Conservation (phyloP, 2,113 vertebrate species). For the Chionomys nivalis region DNA sequence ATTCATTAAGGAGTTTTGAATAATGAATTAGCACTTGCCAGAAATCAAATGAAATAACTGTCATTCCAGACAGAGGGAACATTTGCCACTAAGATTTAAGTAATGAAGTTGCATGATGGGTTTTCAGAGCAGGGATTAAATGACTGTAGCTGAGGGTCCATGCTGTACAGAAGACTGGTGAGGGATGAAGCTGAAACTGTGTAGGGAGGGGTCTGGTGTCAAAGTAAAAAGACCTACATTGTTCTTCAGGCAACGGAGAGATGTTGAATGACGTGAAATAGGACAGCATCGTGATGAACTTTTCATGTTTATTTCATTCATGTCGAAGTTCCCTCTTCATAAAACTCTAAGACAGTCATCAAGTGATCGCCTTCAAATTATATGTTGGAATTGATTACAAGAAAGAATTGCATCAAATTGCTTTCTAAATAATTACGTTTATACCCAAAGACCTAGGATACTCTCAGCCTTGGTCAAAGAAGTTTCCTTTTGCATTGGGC, state of each 20-base stretch:
- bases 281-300: background rate
- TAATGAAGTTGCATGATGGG: background rate
- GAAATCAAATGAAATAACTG: constrained; percentile 24
- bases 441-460: background rate
- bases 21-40: background rate
- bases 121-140: background rate
- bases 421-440: background rate
- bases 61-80: background rate
- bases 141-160: background rate
- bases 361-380: background rate
- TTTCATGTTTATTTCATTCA: background rate
- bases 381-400: background rate
- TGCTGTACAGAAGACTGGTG: background rate
- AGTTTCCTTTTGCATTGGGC: background rate
- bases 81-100: background rate
- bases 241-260: background rate
- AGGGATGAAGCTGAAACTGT: background rate
- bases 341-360: background rate
- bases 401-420: background rate
- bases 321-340: background rate
- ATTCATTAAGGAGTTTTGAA: constrained; percentile 40
- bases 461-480: background rate
- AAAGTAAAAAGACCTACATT: background rate
- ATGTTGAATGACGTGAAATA: background rate
- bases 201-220: background rate